Conservation (phyloP, 2,113 vertebrate species). For the Eidolon helvum region DNA sequence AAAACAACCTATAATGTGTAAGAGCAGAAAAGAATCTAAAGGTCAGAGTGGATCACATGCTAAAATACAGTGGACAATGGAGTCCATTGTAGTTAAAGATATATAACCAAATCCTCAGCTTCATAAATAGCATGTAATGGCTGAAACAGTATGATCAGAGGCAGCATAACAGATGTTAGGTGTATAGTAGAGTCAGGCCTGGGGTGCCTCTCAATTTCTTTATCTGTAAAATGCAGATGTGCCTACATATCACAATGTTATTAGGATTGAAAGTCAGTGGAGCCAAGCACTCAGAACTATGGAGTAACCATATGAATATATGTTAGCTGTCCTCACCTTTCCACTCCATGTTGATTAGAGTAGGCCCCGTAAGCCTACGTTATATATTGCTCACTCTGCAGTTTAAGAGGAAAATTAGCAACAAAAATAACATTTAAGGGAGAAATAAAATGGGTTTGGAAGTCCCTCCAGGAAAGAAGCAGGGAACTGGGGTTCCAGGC, state of each 20-base stretch:
- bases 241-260: not conserved
- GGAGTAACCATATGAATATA: not conserved
- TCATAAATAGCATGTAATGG: not conserved
- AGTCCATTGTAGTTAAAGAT: not conserved
- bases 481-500: not conserved
- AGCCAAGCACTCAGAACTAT: not conserved
- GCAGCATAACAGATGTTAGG: not conserved
- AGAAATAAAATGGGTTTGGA: not conserved
- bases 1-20: not conserved
- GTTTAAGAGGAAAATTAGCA: not conserved
- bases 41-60: not conserved
- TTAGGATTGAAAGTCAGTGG: not conserved
- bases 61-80: not conserved
- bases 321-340: not conserved
- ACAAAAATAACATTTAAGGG: not conserved
- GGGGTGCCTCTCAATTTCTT: not conserved
- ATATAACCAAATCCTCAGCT: not conserved
- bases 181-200: not conserved
- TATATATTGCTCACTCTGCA: not conserved
- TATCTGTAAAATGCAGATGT: conserved; percentile 2
- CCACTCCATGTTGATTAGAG: not conserved
- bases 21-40: not conserved
- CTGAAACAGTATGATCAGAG: not conserved
- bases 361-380: not conserved
- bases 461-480: not conserved